Percentiles rank a stretch among this genome's conserved stretches.
Evolutionary conservation across 1,140 invertebrate species (phyloP).

Genomic region (Diachasma alloeum): DNA sequence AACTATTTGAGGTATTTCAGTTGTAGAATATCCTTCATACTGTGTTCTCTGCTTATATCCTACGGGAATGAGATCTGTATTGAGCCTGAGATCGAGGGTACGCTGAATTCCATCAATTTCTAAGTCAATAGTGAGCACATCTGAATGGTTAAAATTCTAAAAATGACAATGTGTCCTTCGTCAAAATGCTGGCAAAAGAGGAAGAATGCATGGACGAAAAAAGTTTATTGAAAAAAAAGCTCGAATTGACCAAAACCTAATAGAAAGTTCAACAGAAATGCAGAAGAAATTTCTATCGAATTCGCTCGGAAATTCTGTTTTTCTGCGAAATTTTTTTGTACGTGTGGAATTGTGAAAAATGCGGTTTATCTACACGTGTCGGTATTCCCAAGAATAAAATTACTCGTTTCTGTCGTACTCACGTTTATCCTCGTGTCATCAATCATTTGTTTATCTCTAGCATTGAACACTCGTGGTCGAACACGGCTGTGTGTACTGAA

Average conservation of each 20-base stretch:
- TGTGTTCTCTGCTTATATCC: conserved; percentile 80
- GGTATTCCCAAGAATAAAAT: background rate
- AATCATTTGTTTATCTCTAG: conserved; percentile 75
- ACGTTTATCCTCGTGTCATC: conserved; percentile 74
- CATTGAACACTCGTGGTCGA: conserved; percentile 75
- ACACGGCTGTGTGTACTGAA: conserved; percentile 74
- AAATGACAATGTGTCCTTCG: conserved; percentile 42
- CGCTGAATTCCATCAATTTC: conserved; percentile 72
- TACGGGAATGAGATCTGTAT: conserved; percentile 77
- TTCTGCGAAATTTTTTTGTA: no score
- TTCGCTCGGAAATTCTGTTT: no score
- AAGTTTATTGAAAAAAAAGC: no score
- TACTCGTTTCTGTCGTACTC: conserved; percentile 46
- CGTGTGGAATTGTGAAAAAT: no score
- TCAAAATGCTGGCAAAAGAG: no score
- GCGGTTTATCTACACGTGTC: no score
- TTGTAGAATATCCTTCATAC: conserved; percentile 70
- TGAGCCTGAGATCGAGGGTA: conserved; percentile 78
- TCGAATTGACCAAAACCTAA: no score
- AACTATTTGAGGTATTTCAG: conserved; percentile 70
- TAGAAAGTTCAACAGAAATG: no score
- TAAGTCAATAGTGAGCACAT: conserved; percentile 74
- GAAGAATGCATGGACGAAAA: no score
- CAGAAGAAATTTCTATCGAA: no score
- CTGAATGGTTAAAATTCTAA: conserved; percentile 75